Base-by-base conservation (phyloP, 1,140 invertebrate species). In the Campoletis sonorensis region DNA sequence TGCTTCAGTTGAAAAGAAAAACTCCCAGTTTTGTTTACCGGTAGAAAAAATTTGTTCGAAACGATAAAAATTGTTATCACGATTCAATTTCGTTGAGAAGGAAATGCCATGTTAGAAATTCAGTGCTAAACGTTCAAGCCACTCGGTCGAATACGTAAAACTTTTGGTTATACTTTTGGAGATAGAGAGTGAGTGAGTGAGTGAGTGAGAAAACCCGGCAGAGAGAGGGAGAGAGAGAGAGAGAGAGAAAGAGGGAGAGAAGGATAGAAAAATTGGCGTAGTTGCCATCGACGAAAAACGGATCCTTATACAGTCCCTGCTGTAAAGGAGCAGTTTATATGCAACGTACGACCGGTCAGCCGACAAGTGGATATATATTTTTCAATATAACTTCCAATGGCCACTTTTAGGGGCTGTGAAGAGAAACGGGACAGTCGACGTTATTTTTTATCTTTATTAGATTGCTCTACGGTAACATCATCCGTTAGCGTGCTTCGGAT, bases 401-500 rank as follows among this genome's bases (percentile, higher is more conserved):
- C 26, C 30, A 33, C 54, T 64, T 64, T 58, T 83, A 80, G 68
- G 78, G 71, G 68, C 27, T 45, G 68, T 10, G 26, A 30, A 5
- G 54, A 51, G 70, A 84, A 79, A 67, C 49, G 73, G 54, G 45
- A 54, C 51, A 88, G 83, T 86, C 83, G 85, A 85, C 86, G 89
- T 89, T 92, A 90, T 90, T 91, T 91, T 91, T 91, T 91, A 90
- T 91, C 89, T 89, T 90, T 90, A 91, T 91, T 91, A 91, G 89
- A 91, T 91, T 90, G 87, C 86, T 75, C 49, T 64, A n/a, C n/a
- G 61, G 61, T n/a, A 54, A 79, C 83, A 86, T 81, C 85, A 90
- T 85, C 88, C 85, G 89, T 90, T 90, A 90, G 90, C 86, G 88
- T 89, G 87, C 87, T 86, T 67, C 33, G 89, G 87, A 89, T 89